phyloP scores from a whole-genome alignment of 2,113 vertebrate genomes.

The Pandion haliaetus region DNA sequence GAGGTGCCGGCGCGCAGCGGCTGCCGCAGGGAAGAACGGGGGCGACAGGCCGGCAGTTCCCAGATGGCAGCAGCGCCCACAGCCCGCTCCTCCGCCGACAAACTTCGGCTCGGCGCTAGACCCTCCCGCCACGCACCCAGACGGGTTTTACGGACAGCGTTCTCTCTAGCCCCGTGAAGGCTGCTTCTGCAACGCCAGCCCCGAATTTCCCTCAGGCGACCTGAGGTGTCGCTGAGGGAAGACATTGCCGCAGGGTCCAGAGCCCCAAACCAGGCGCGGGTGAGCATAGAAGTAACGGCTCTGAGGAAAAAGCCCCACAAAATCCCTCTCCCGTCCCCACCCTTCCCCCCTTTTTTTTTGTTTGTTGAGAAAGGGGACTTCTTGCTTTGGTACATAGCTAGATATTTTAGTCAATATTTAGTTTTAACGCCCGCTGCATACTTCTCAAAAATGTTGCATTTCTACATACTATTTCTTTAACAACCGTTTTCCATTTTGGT shows the following conservation, averaged over 20 bases:
- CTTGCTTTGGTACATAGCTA: background rate
- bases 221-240: background rate
- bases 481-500: background rate
- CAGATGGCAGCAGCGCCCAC: background rate
- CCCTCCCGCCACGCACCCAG: background rate
- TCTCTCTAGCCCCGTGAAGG: background rate
- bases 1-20: too few species aligned
- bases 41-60: background rate
- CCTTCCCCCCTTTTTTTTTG: fast-evolving
- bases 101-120: background rate
- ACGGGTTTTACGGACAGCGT: fast-evolving
- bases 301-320: too few species aligned
- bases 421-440: background rate
- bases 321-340: too few species aligned
- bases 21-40: background rate
- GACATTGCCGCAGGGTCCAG: background rate
- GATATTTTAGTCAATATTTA: background rate
- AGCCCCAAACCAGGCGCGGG: too few species aligned
- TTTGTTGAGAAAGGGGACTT: background rate
- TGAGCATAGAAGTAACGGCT: background rate
- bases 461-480: background rate
- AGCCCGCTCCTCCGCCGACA: background rate
- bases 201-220: background rate
- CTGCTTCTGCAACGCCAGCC: fast-evolving
- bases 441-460: background rate